Conservation (phyloP, 2,113 vertebrate genomes). For the Otis tarda region DNA sequence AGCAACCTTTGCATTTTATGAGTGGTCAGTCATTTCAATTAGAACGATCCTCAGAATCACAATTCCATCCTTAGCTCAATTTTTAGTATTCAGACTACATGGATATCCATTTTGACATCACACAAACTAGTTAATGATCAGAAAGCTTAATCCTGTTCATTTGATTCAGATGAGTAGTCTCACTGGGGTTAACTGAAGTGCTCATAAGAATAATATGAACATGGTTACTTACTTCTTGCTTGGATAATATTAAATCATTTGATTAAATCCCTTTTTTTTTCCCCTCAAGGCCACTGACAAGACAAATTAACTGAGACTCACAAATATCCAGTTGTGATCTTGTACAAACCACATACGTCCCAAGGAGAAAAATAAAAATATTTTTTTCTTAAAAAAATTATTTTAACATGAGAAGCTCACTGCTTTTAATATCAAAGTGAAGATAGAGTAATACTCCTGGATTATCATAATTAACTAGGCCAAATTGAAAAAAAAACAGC, state of each 20-base stretch:
- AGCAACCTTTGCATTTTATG: neutral
- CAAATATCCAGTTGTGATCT: neutral
- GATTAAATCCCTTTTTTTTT: neutral
- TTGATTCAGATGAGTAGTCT: neutral
- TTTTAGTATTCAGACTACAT: neutral
- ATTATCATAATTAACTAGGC: neutral
- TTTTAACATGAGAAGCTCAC: neutral
- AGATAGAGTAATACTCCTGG: neutral
- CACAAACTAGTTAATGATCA: neutral
- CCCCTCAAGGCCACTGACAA: neutral
- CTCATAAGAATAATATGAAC: neutral
- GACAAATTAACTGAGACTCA: neutral
- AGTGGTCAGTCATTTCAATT: neutral
- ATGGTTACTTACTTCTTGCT: neutral
- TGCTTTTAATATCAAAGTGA: neutral
- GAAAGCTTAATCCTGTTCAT: neutral
- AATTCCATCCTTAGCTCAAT: neutral
- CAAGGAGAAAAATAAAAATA: neutral
- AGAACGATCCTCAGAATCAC: neutral
- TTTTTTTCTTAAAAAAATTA: neutral
- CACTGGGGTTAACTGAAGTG: neutral
- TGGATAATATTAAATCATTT: neutral
- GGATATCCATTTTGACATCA: neutral
- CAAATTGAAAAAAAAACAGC: neutral
- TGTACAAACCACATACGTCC: neutral